phyloP scores from a whole-genome alignment of 1,140 invertebrate genomes.

The Trissolcus basalis region DNA sequence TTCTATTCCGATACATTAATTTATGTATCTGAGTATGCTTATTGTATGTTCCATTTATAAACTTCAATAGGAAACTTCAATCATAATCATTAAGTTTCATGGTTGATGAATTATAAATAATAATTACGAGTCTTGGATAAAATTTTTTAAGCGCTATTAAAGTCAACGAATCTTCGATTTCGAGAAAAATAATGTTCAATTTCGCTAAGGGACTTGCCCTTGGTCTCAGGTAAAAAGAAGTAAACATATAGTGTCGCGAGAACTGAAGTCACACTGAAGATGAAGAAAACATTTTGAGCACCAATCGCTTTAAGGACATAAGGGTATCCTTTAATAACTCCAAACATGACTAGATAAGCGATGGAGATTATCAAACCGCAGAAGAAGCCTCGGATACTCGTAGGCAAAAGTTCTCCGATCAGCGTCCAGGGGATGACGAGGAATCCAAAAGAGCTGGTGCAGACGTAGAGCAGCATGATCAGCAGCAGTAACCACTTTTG shows the following conservation, averaged over 20 bases:
- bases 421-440: conserved; percentile 81
- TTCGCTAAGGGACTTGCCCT: conserved; percentile 80
- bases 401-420: conserved; percentile 77
- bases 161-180: background rate
- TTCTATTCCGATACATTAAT: no score
- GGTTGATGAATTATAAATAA: no score
- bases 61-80: no score
- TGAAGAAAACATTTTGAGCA: conserved; percentile 78
- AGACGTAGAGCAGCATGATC: conserved; percentile 76
- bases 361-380: conserved; percentile 78
- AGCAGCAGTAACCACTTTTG: conserved; percentile 74
- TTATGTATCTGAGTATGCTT: no score
- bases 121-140: no score
- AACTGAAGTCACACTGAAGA: conserved; percentile 79
- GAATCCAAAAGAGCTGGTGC: conserved; percentile 77
- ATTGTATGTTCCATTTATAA: no score
- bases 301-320: conserved; percentile 75
- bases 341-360: conserved; percentile 81
- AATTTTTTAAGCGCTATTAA: background rate
- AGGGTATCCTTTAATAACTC: conserved; percentile 80
- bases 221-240: conserved; percentile 84
- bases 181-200: conserved; percentile 73
- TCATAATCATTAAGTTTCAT: no score
- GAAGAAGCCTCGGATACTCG: conserved; percentile 76
- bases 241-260: conserved; percentile 78